A percentile compares a stretch with the other conserved stretches of the same genome.
Evolutionary conservation across 2,797 vertebrate genomes (phyloP).

Genomic region (Pterois miles): DNA sequence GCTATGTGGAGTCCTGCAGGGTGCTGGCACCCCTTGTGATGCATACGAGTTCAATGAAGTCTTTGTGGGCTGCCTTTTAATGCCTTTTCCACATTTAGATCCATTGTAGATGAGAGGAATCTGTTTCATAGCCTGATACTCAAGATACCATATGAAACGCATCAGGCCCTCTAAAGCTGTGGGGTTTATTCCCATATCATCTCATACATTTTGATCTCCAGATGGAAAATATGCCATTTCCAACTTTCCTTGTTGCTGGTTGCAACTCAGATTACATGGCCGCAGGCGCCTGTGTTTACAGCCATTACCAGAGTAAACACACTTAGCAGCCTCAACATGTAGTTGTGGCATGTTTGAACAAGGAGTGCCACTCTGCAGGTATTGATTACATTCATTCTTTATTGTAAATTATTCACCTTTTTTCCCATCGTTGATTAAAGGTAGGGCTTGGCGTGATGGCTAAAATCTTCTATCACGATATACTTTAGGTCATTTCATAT

Average conservation of each 20-base stretch:
- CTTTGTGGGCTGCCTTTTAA: slow-evolving; percentile 56
- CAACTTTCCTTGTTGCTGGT: not conserved
- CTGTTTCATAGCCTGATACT: slow-evolving; percentile 11
- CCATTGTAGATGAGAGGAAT: slow-evolving; percentile 18
- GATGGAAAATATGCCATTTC: not conserved
- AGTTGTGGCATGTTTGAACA: slow-evolving; percentile 20
- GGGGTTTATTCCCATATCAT: not conserved
- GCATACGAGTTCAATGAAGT: slow-evolving; percentile 45
- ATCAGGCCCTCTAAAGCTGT: not conserved
- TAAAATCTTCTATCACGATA: no score
- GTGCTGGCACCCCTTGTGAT: slow-evolving; percentile 31
- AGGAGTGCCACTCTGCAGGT: not conserved
- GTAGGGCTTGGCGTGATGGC: not conserved
- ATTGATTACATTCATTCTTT: not conserved
- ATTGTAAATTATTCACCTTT: not conserved
- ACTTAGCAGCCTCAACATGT: not conserved
- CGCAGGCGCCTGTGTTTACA: not conserved
- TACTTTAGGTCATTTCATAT: no score
- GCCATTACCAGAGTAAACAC: slow-evolving; percentile 1
- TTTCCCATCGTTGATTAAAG: not conserved
- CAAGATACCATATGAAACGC: not conserved
- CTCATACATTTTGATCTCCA: not conserved
- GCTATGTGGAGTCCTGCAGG: slow-evolving; percentile 31
- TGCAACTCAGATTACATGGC: not conserved
- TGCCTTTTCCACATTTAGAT: slow-evolving; percentile 26